A percentile compares a stretch with the other conserved stretches of the same genome.
phyloP scores from a whole-genome alignment of 1,140 invertebrate species.

The Zaprionus gabonicus region DNA sequence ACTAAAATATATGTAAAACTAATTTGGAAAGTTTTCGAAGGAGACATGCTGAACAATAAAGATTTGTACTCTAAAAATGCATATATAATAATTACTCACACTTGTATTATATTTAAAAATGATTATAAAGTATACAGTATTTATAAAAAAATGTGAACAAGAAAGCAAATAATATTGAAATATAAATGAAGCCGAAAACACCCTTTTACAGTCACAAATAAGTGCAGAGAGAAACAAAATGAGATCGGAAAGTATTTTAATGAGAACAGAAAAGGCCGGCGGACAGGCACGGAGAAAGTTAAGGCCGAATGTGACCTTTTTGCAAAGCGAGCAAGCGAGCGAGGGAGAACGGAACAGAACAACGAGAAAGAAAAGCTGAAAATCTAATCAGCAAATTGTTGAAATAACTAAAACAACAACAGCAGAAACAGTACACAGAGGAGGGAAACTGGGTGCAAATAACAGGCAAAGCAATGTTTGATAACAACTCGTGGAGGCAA shows the following conservation, averaged over 20 bases:
- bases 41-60: too few relatives aligned
- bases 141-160: too few relatives aligned
- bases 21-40: too few relatives aligned
- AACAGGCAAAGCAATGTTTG: slow-evolving; percentile 28
- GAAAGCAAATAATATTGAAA: too few relatives aligned
- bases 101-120: too few relatives aligned
- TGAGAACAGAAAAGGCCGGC: slow-evolving; percentile 28
- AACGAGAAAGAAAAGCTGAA: slow-evolving; percentile 40
- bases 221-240: slow-evolving; percentile 27
- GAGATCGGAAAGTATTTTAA: slow-evolving; percentile 56
- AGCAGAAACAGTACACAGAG: slow-evolving; percentile 1
- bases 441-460: slow-evolving; percentile 4
- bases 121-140: too few relatives aligned
- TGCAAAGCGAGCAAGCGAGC: slow-evolving; percentile 12
- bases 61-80: too few relatives aligned
- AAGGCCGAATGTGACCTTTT: slow-evolving; percentile 16
- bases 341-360: slow-evolving; percentile 1
- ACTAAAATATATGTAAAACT: too few relatives aligned
- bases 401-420: slow-evolving; percentile 73
- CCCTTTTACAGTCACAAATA: background rate
- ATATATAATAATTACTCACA: too few relatives aligned
- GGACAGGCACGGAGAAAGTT: slow-evolving; percentile 21
- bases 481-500: slow-evolving; percentile 22
- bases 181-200: background rate
- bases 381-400: slow-evolving; percentile 81